Evolutionary conservation across 2,113 vertebrate species (phyloP).

Genomic region (Oreotragus oreotragus): DNA sequence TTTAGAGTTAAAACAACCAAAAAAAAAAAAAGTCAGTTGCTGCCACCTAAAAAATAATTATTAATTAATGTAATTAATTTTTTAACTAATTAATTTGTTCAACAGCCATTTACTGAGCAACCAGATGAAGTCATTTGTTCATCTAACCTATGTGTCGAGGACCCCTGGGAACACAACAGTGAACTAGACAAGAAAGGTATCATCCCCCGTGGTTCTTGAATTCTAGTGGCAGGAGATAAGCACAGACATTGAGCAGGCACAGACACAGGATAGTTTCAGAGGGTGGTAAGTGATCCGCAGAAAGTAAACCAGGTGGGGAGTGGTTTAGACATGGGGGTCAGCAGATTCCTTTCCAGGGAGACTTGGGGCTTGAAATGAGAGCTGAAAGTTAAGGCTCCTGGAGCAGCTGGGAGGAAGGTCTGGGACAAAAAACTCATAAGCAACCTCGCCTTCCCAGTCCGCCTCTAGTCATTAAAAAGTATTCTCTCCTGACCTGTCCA

Average conservation of each 20-base stretch:
- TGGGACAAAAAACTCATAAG: neutral
- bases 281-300: fast-evolving
- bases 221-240: neutral
- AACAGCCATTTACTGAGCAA: neutral
- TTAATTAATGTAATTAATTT: neutral
- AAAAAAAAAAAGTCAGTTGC: slow-evolving; percentile 14
- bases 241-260: neutral
- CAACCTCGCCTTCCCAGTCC: neutral
- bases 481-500: neutral
- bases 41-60: slow-evolving; percentile 5
- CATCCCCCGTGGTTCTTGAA: neutral
- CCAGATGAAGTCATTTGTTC: neutral
- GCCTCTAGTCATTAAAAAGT: neutral
- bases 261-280: neutral
- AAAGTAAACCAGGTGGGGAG: neutral
- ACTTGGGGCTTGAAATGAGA: neutral
- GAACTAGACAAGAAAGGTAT: neutral
- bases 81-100: neutral
- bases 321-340: neutral
- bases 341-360: neutral
- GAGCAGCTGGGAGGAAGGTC: neutral
- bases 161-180: no score
- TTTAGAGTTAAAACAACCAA: neutral
- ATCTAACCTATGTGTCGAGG: neutral
- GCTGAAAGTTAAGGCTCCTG: neutral